Evolutionary conservation across 2,888 invertebrate genomes (phyloP), one percentile per base, ranked within the genome.

Genomic region (Leptopterna dolabrata): DNA sequence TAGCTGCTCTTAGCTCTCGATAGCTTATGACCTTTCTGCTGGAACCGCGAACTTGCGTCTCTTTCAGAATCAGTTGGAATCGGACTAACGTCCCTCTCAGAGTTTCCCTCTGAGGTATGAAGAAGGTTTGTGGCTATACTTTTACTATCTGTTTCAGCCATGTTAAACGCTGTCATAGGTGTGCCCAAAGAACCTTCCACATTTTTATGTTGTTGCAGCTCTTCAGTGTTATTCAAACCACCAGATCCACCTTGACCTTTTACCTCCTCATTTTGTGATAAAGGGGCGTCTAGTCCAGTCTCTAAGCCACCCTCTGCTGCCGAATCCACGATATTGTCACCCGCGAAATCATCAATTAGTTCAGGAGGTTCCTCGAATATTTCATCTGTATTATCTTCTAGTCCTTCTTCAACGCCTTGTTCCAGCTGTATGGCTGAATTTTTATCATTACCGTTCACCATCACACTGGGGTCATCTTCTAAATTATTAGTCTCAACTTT

Each of bases 51-150:
- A 11, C 29, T 27, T 16, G 73, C 19, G 41, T 71, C 88, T 51
- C 27, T 45, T 70, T 87, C 88, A 6, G 86, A 86, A 70, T 87
- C 88, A 45, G 88, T 85, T 14, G 86, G 88, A 36, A 87, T 87
- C 11, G 87, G 83, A 43, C 88, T 88, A 1, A 88, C 87, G 29
- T 89, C 89, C 71, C 63, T 45, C 16, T 89, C 88, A 3, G 87
- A 87, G 55, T 86, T 88, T 24, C 70, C 89, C 16, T 89, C 87
- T 45, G 80, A 88, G 6, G 24, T 36, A 9, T 71, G 84, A n/a
- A 71, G 29, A 11, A 30, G 11, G 36, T 51, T 76, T 7, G 51
- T 86, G 13, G 71, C 41, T 3, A 84, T 3, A 30, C 84, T 84
- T 45, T 71, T 71, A 51, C 76, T 76, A 27, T 86, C 78, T 29